Conservation (phyloP, 2,888 invertebrate species). For the Aphrophora alni region DNA sequence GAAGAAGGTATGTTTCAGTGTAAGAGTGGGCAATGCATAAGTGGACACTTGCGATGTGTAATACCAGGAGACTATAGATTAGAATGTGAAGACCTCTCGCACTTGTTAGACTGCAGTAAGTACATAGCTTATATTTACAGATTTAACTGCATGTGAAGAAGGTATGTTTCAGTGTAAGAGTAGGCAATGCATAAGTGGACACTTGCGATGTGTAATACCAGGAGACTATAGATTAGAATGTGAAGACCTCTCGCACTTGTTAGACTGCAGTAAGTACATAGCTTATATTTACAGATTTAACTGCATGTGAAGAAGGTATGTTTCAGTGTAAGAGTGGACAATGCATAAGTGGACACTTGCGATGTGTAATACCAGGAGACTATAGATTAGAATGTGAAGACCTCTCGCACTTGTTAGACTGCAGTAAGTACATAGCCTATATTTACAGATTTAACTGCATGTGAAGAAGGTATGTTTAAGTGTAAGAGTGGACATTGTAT, state of each 20-base stretch:
- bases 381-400: conserved; percentile 49
- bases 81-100: conserved; percentile 51
- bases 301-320: conserved; percentile 37
- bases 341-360: conserved; percentile 42
- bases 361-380: conserved; percentile 46
- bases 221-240: conserved; percentile 46
- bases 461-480: conserved; percentile 41
- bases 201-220: conserved; percentile 46
- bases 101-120: conserved; percentile 47
- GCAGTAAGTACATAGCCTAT: conserved; percentile 44
- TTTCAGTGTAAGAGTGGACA: conserved; percentile 47
- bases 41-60: conserved; percentile 44
- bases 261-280: conserved; percentile 44
- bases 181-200: conserved; percentile 46
- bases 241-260: conserved; percentile 51
- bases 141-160: conserved; percentile 28
- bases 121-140: conserved; percentile 12
- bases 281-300: not conserved
- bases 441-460: conserved; percentile 15
- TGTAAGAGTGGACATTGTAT: conserved; percentile 48
- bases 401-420: conserved; percentile 49
- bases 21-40: conserved; percentile 47
- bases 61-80: conserved; percentile 42
- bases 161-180: conserved; percentile 45
- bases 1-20: conserved; percentile 43